Evolutionary conservation across 2,888 invertebrate species (phyloP), one percentile per base, ranked within the genome.

Genomic region (Drosophila ochracea): DNA sequence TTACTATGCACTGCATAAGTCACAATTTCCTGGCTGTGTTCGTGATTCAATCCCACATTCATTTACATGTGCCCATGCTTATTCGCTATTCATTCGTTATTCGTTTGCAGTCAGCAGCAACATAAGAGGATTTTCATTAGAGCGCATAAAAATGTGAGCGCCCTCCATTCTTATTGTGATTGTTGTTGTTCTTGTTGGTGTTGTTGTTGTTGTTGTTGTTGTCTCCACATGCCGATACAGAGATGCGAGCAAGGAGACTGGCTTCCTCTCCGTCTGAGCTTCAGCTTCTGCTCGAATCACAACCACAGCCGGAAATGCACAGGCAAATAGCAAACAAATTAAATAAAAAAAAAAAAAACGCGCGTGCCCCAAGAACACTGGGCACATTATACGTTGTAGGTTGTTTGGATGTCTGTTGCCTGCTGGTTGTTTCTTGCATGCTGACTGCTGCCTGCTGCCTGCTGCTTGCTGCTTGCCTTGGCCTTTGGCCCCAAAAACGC

Each of bases 91-190:
- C 61, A 61, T 57, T 47, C 47, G 7, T 16, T 16, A 49, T 62
- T 67, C 72, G 53, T 57, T 50, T 57, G 57, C 68, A 68, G 76
- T 53, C 67, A 62, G 62, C 72, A 72, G 73, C 68, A 66, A 62
- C 88, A 71, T 87, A 90, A 87, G 89, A 85, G 88, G 86, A 85
- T 90, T 87, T 86, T 90, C 90, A 88, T 90, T 90, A 90, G 79
- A 78, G 83, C 82, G 79, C 80, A 90, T 85, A 76, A 87, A 80
- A 82, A 80, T 74, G 58, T 76, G 64, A 61, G 53, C 68, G 52
- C 64, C 61, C 43, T 2, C 25, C 21, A 39, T 37, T 60, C 39
- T 50, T 58, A 19, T 58, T 66, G 55, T 54, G 41, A 6, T 37
- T 6, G 3, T 37, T 11, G 11, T 13, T 35, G 1, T 25, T 25